These are phyloP conservation scores for Tylochromis polylepis DNA, from an alignment of 2,113 vertebrate genomes.

Conservation along the genomic window DNA sequence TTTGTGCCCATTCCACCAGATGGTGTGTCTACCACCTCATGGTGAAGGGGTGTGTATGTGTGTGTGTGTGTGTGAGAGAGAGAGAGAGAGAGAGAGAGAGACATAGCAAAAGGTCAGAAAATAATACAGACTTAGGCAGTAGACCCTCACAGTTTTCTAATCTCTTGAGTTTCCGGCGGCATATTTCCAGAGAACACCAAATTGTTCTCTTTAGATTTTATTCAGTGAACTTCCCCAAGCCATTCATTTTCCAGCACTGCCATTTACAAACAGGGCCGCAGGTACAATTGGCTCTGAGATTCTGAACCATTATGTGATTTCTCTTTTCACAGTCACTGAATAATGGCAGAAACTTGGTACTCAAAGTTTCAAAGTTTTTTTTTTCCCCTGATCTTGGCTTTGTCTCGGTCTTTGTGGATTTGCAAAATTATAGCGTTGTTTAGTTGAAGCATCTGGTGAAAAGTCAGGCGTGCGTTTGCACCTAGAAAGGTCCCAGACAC, in stretches of 20 bases:
- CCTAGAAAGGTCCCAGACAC: background rate
- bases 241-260: background rate
- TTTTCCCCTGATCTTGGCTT: background rate
- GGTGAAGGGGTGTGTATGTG: background rate
- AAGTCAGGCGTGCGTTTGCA: fast-evolving
- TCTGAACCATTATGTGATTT: background rate
- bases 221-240: constrained; percentile 10
- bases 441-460: background rate
- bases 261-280: constrained; percentile 12
- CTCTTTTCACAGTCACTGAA: background rate
- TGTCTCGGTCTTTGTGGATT: too few relatives aligned
- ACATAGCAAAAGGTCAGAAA: background rate
- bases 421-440: background rate
- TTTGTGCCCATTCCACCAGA: constrained; percentile 10
- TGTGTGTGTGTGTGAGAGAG: background rate
- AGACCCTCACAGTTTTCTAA: background rate
- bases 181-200: constrained; percentile 5
- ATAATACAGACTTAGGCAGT: background rate
- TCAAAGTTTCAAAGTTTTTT: background rate
- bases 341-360: background rate
- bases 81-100: background rate
- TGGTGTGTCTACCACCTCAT: constrained; percentile 7
- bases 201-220: constrained; percentile 28
- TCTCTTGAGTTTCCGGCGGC: background rate
- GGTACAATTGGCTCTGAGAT: background rate